Evolutionary conservation across 2,888 invertebrate species (phyloP), one percentile per base, ranked within the genome.

Genomic region (Pandemis cinnamomeana): DNA sequence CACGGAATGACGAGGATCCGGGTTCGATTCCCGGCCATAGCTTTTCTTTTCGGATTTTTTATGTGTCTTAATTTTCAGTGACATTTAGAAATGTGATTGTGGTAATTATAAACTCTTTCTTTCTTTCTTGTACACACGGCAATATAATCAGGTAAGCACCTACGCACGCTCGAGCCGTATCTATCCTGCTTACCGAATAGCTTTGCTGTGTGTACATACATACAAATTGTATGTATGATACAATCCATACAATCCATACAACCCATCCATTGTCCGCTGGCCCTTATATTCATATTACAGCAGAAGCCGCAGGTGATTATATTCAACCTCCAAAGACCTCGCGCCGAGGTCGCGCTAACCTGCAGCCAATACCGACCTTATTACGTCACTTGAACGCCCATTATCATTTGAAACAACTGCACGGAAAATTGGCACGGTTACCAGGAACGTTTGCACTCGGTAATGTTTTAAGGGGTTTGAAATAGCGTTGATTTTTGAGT

Each of bases 241-340:
- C 20, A 20, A 20, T 20, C 20, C 27, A 36, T 36, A 36, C 2
- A 36, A 51, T 51, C 6, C 51, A 51, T 48, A 48, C 48, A 51
- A n/a, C 27, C 10, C 27, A 27, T 27, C 10, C 42, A n/a, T 10
- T 61, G 42, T 13, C 7, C 61, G 60, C 36, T 8, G 53, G 48
- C 41, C 42, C 5, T 46, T 46, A 51, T 66, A 60, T 64, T 71
- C 10, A 71, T 61, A 53, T 11, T 62, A 72, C 77, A 75, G 80
- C 80, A 81, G 82, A 83, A 80, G 83, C 80, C 78, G 79, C 82
- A 79, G 78, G 78, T 82, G 79, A 81, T 83, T 82, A 83, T 76
- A 71, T 75, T n/a, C 79, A 80, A 77, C 86, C 53, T 58, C 58
- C 20, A 58, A 8, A 20, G 58, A 58, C 58, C 85, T 86, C 84